A percentile compares a stretch with the other conserved stretches of the same genome.
These are phyloP conservation scores for Melanotus villosus DNA, from an alignment of 2,888 invertebrate genomes.

Conservation along the genomic window DNA sequence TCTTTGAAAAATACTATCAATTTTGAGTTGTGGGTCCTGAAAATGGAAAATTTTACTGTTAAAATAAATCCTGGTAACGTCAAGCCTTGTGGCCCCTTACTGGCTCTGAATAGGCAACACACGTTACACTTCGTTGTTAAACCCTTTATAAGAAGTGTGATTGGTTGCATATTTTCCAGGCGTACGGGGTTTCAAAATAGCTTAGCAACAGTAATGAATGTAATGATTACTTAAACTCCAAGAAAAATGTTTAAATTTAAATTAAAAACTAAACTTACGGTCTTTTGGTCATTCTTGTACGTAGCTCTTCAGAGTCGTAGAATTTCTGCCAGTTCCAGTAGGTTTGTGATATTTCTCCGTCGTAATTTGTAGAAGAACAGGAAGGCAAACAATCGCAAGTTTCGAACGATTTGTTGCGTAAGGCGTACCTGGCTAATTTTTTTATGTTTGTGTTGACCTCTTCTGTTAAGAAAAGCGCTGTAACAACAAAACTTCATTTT, in stretches of 20 bases:
- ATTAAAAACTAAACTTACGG: too few species aligned
- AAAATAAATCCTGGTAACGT: not conserved
- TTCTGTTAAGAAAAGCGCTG: not conserved
- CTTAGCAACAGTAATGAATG: too few species aligned
- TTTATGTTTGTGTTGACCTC: slow-evolving; percentile 1
- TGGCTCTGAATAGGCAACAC: too few species aligned
- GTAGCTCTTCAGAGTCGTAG: not conserved
- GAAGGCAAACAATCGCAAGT: slow-evolving; percentile 13
- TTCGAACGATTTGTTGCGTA: not conserved
- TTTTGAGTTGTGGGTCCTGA: slow-evolving; percentile 54
- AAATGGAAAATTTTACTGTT: not conserved
- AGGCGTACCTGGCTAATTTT: not conserved
- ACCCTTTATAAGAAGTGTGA: too few species aligned
- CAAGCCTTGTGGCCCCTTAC: too few species aligned
- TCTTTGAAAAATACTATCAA: slow-evolving; percentile 77
- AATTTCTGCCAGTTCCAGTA: slow-evolving; percentile 12
- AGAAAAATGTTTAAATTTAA: too few species aligned
- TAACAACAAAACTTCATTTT: too few species aligned
- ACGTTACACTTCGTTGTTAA: too few species aligned
- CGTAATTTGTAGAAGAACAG: not conserved
- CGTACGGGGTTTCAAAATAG: too few species aligned
- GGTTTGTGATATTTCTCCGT: slow-evolving; percentile 16
- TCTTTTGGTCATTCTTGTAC: not conserved
- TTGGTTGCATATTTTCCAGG: too few species aligned
- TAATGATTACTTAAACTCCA: too few species aligned